Evolutionary conservation across 2,797 vertebrate genomes (phyloP).

Genomic region (Chiroxiphia lanceolata): DNA sequence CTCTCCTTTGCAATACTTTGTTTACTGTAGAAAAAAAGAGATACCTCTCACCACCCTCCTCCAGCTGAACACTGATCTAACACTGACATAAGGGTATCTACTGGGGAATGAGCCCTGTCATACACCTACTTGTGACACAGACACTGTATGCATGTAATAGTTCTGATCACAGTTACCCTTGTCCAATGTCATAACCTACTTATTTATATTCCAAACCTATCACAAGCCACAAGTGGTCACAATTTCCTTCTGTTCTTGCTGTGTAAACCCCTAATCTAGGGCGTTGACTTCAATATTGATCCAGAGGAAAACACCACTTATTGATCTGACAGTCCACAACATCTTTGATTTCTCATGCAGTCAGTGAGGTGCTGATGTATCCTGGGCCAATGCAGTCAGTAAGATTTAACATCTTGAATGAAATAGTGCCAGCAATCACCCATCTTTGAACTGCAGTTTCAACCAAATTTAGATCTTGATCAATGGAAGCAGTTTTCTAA

Average conservation of each 20-base stretch:
- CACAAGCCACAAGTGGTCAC: neutral
- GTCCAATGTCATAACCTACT: neutral
- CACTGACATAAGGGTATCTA: neutral
- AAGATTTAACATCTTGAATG: neutral
- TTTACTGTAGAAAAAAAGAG: neutral
- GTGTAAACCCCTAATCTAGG: neutral
- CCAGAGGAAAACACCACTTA: neutral
- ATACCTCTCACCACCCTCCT: neutral
- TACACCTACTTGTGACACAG: neutral
- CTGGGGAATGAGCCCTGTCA: neutral
- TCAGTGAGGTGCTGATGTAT: neutral
- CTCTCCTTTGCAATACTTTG: neutral
- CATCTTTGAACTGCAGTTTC: neutral
- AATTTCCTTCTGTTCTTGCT: neutral
- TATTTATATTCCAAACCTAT: constrained; percentile 1
- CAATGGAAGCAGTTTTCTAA: neutral
- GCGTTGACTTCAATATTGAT: neutral
- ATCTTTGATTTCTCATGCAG: neutral
- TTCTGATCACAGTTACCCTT: neutral
- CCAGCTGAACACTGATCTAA: neutral
- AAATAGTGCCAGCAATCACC: neutral
- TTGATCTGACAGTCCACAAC: neutral
- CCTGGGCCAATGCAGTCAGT: neutral
- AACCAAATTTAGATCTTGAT: neutral
- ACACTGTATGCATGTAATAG: neutral